Percentiles rank a stretch among this genome's conserved stretches.
Evolutionary conservation across 2,888 invertebrate genomes (phyloP).

Genomic region (Drosophila mettleri): DNA sequence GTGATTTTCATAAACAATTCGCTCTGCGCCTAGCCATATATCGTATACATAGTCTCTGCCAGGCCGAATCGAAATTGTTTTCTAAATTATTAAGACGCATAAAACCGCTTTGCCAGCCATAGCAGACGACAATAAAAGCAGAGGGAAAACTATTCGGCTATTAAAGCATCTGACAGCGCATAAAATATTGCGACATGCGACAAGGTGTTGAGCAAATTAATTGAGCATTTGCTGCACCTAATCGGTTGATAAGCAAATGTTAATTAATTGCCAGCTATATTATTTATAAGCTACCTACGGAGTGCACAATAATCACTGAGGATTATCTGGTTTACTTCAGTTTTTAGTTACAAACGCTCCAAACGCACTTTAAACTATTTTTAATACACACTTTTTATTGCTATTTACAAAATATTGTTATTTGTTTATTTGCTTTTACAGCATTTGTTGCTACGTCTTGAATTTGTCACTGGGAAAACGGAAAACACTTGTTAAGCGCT

Average conservation of each 20-base stretch:
- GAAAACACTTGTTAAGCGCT: slow-evolving; percentile 64
- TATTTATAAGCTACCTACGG: slow-evolving; percentile 16
- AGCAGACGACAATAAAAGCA: background rate
- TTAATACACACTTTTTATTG: background rate
- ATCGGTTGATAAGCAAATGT: slow-evolving; percentile 14
- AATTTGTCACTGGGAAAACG: slow-evolving; percentile 29
- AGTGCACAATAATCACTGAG: background rate
- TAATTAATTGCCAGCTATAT: slow-evolving; percentile 27
- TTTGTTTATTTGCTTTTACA: slow-evolving; percentile 12
- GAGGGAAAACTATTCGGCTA: slow-evolving; percentile 45
- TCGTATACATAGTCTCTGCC: slow-evolving; percentile 6
- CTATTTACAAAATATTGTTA: slow-evolving; percentile 9
- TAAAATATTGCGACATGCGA: slow-evolving; percentile 66
- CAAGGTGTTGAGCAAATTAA: slow-evolving; percentile 69
- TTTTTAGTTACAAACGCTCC: slow-evolving; percentile 7
- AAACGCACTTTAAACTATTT: slow-evolving; percentile 14
- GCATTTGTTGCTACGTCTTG: slow-evolving; percentile 17
- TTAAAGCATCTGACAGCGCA: slow-evolving; percentile 57
- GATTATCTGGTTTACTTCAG: background rate
- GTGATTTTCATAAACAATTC: slow-evolving; percentile 65
- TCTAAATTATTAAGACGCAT: slow-evolving; percentile 51
- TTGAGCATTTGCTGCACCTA: slow-evolving; percentile 38
- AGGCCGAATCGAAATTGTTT: slow-evolving; percentile 51
- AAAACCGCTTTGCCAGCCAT: slow-evolving; percentile 44
- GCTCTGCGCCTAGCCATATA: slow-evolving; percentile 20